Percentiles rank a stretch among this genome's conserved stretches.
Evolutionary conservation across 2,797 vertebrate genomes (phyloP).

Genomic region (Pelodytes ibericus): DNA sequence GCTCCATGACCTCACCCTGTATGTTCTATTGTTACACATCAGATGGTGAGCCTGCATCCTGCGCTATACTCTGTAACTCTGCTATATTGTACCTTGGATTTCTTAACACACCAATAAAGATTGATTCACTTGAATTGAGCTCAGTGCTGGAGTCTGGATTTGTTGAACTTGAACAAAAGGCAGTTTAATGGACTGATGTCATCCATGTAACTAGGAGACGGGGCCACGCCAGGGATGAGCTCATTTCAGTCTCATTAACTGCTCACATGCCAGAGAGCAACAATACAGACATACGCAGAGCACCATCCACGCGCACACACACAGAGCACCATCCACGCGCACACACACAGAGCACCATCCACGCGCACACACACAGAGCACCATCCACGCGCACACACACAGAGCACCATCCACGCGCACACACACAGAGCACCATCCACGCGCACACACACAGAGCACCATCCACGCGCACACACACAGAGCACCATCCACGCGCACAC

Average conservation of each 20-base stretch:
- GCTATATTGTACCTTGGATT: slow-evolving; percentile 85
- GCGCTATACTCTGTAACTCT: slow-evolving; percentile 77
- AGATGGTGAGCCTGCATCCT: slow-evolving; percentile 72
- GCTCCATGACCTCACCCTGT: not conserved
- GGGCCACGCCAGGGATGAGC: not conserved
- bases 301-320: no score
- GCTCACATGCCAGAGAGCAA: not conserved
- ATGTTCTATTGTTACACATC: not conserved
- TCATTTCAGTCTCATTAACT: slow-evolving; percentile 3
- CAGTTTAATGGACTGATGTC: slow-evolving; percentile 14
- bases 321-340: no score
- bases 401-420: no score
- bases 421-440: no score
- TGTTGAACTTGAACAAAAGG: slow-evolving; percentile 4
- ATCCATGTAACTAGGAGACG: not conserved
- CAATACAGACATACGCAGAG: no score
- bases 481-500: no score
- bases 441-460: no score
- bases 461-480: no score
- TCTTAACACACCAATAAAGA: slow-evolving; percentile 90
- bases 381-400: no score
- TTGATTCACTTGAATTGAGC: slow-evolving; percentile 68
- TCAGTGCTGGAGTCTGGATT: not conserved
- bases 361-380: no score
- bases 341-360: no score